Evolutionary conservation across 2,113 vertebrate species (phyloP).

Genomic region (Atherinomorus stipes): DNA sequence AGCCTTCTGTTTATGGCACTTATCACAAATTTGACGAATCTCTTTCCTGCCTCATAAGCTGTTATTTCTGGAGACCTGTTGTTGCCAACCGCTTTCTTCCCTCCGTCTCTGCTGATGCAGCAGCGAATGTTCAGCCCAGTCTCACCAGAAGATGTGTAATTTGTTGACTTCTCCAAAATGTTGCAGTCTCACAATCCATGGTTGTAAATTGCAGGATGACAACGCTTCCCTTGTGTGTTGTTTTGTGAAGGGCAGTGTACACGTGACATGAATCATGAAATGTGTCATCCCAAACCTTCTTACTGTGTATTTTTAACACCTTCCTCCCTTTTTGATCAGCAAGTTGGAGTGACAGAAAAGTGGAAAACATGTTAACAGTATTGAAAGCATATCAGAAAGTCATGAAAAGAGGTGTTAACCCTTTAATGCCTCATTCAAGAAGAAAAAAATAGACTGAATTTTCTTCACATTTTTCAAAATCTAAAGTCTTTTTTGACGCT

Average conservation of each 20-base stretch:
- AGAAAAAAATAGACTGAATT: too few species aligned
- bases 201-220: background rate
- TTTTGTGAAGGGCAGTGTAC: background rate
- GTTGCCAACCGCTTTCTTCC: conserved; percentile 37
- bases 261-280: background rate
- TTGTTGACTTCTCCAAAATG: too few species aligned
- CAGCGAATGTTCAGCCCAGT: background rate
- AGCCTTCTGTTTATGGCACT: background rate
- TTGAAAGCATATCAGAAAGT: too few species aligned
- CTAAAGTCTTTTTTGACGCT: too few species aligned
- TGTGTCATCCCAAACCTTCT: background rate
- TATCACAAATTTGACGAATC: conserved; percentile 37
- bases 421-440: too few species aligned
- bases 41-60: conserved; percentile 38
- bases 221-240: background rate
- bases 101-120: conserved; percentile 47
- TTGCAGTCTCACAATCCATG: background rate
- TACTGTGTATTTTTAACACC: background rate
- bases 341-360: background rate
- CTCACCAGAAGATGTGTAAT: background rate
- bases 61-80: conserved; percentile 35
- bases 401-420: too few species aligned
- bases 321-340: background rate
- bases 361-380: too few species aligned
- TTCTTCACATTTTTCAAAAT: too few species aligned